Evolutionary conservation across 1,140 invertebrate species (phyloP), one percentile per base, ranked within the genome.

Genomic region (Formica exsecta): DNA sequence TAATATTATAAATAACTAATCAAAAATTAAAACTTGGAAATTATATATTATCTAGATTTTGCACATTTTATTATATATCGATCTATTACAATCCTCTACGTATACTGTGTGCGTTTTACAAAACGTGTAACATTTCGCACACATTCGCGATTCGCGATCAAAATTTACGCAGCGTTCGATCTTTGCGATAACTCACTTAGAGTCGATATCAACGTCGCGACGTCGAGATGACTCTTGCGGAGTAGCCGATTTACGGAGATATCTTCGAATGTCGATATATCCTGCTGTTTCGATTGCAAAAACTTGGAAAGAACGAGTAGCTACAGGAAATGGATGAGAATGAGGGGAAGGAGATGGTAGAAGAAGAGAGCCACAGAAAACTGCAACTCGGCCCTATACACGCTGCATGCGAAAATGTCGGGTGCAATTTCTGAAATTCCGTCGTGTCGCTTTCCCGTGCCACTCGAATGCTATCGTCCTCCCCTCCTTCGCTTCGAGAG

Each of bases 381-480:
- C 59, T 22, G 77, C 9, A 76, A 71, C 62, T 29, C 61, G 19
- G 38, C 61, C 76, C 87, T 89, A 68, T 38, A 79, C 3, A 79
- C 64, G 80, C 44, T 83, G 86, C 86, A 90, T 68, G 86, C 71
- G 84, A 75, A 90, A 90, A 89, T 89, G 89, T 90, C 87, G 77
- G 73, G 84, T 62, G 90, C 88, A 91, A 91, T 91, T 91, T 91
- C 79, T 88, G 90, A 91, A 91, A 91, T 91, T 89, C 83, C 90
- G 84, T 62, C 86, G 86, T 81, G 90, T 91, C 90, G 91, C 87
- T 91, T 91, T 85, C 79, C 29, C 86, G 51, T 77, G 68, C 85
- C 48, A 51, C 54, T 51, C 65, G 54, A 66, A 62, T 83, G 22
- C 57, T 73, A 44, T 29, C 25, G 16, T 25, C 68, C 29, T 48